Evolutionary conservation across 2,113 vertebrate genomes (phyloP), one percentile per base, ranked within the genome.

Genomic region (Cyrtonyx montezumae): DNA sequence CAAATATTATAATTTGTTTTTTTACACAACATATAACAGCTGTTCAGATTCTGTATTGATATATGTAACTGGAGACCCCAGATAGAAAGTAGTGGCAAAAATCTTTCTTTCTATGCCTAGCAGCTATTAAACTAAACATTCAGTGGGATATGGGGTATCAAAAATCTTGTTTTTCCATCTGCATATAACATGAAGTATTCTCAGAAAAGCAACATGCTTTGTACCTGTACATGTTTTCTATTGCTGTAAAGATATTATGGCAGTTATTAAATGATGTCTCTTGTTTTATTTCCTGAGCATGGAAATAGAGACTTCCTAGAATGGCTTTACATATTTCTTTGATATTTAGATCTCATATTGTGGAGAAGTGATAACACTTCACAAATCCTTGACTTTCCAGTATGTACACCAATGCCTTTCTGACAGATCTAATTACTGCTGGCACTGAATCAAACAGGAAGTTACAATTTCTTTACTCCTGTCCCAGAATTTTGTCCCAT

Each of bases 41-140:
- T 9, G 1, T 28, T 26, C 8, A 42, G 5, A 5, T 2, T 18
- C 3, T 61, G 48, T 11, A 36, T 61, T 0, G 3, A 43, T 49
- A 45, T 21, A 13, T 66, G 28, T 40, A 32, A 42, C 19, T 62
- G 49, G 12, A 48, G 56, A 58, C 5, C 10, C 8, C 4, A 32
- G 12, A 12, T 56, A 66, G 45, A 40, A 15, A 67, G 34, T 8
- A 53, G 53, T 23, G 3, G 5, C 12, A 34, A 30, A 36, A 3
- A 13, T 10, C 32, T 74, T n/a, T 22, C 28, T 7, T 49, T 69
- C 36, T 0, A 2, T 48, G 6, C 21, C 70, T 8, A 53, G 11
- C 37, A 59, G 8, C 18, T 69, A 12, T n/a, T 55, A 84, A 73
- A 74, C 16, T 0, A 1, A 40, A 70, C 23, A 8, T 53, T 62